A percentile compares a stretch with the other conserved stretches of the same genome.
Evolutionary conservation across 2,113 vertebrate genomes (phyloP).

Genomic region (Podiceps cristatus): DNA sequence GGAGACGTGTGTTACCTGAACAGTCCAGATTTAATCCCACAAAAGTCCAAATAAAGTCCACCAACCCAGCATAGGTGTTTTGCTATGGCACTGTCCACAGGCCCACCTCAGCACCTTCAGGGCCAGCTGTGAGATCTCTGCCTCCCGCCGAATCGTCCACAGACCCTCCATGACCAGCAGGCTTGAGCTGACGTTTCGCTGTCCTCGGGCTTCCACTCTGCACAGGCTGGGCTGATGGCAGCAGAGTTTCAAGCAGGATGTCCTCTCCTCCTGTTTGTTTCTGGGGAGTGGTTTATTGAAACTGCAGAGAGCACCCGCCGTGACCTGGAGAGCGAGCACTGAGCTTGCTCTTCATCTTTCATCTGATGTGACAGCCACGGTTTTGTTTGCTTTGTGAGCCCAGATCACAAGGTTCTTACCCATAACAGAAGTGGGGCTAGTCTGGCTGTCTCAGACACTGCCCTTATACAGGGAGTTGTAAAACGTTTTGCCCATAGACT

Average conservation of each 20-base stretch:
- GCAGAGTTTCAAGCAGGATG: background rate
- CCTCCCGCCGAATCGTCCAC: accelerated
- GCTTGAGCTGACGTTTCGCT: background rate
- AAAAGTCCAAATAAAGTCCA: background rate
- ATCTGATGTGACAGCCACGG: accelerated
- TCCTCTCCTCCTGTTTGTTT: background rate
- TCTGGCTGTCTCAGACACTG: background rate
- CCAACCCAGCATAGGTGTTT: background rate
- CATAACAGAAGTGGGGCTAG: background rate
- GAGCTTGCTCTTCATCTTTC: background rate
- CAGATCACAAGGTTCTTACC: background rate
- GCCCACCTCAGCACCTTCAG: background rate
- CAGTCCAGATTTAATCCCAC: background rate
- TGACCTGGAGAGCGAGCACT: background rate
- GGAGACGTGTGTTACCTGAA: background rate
- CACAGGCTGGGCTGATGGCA: background rate
- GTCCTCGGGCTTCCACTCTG: background rate
- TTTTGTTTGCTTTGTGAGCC: background rate
- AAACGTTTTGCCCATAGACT: background rate
- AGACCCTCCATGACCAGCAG: background rate
- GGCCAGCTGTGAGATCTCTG: background rate
- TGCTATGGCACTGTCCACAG: background rate
- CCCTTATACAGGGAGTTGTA: background rate
- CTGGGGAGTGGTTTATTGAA: conserved; percentile 19
- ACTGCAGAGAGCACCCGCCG: background rate